Percentiles rank a stretch among this genome's conserved stretches.
Conservation (phyloP, 2,113 vertebrate genomes). For the Antennarius striatus region DNA sequence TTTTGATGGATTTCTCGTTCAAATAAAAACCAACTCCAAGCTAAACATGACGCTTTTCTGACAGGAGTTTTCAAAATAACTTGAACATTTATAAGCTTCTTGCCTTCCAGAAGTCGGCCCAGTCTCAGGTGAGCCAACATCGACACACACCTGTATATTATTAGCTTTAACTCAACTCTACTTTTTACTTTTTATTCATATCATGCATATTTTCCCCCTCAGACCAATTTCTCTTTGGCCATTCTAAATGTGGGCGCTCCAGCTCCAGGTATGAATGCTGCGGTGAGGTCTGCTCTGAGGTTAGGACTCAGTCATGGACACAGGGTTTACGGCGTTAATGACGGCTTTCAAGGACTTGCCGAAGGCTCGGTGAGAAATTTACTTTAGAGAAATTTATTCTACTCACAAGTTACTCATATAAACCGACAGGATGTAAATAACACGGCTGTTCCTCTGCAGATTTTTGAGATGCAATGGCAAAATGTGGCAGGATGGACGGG, state of each 20-base stretch:
- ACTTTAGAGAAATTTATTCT: not conserved
- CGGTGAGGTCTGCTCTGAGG: conserved; percentile 87
- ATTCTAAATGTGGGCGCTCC: conserved; percentile 94
- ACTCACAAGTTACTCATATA: not conserved
- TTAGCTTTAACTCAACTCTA: not conserved
- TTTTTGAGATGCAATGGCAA: conserved; percentile 88
- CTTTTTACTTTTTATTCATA: not conserved
- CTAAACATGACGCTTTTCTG: not conserved
- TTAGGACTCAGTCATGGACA: conserved; percentile 85
- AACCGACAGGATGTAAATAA: not conserved
- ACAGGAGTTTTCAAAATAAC: conserved; percentile 97
- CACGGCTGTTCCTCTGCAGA: conserved; percentile 64
- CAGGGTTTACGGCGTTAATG: conserved; percentile 84
- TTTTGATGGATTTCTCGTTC: not conserved
- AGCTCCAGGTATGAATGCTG: conserved; percentile 91
- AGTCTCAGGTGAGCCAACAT: conserved; percentile 73
- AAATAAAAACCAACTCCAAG: not conserved
- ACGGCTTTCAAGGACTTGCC: conserved; percentile 91
- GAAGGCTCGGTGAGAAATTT: conserved; percentile 80
- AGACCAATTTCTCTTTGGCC: conserved; percentile 87
- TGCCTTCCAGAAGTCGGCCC: conserved; percentile 83
- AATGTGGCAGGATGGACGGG: conserved; percentile 93
- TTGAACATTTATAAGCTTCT: conserved; percentile 94
- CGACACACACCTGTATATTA: not conserved
- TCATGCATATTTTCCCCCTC: not conserved